A percentile compares a stretch with the other conserved stretches of the same genome.
Evolutionary conservation across 2,797 vertebrate species (phyloP).

Genomic region (Amphiprion clarkii): DNA sequence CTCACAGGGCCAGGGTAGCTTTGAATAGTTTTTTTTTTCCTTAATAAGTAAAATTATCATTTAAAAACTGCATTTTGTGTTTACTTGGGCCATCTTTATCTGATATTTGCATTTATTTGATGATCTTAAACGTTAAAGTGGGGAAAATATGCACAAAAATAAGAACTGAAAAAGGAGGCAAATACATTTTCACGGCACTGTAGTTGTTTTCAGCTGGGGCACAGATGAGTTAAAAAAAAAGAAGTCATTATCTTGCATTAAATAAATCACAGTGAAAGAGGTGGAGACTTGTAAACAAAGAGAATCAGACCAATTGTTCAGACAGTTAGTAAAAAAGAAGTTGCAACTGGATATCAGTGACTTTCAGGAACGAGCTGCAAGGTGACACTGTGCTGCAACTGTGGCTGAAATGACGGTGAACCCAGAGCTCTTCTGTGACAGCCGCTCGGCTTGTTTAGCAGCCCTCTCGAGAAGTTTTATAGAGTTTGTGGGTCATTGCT

Average conservation of each 20-base stretch:
- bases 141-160: too few relatives aligned
- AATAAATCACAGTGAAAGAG: constrained; percentile 5
- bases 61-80: too few relatives aligned
- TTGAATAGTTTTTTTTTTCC: too few relatives aligned
- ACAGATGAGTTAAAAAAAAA: neutral
- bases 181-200: too few relatives aligned
- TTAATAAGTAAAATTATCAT: too few relatives aligned
- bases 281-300: constrained; percentile 9
- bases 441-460: constrained; percentile 12
- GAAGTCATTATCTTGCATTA: neutral
- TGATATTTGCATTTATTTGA: too few relatives aligned
- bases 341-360: constrained; percentile 28
- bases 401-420: constrained; percentile 31
- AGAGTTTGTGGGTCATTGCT: constrained; percentile 41
- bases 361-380: constrained; percentile 7
- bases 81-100: too few relatives aligned
- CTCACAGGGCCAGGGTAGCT: too few relatives aligned
- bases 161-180: too few relatives aligned
- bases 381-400: constrained; percentile 26
- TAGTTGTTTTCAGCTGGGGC: neutral
- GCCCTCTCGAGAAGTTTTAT: constrained; percentile 41
- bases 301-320: neutral
- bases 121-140: too few relatives aligned
- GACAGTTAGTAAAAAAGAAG: constrained; percentile 9
- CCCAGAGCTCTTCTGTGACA: constrained; percentile 35